Percentiles rank a stretch among this genome's conserved stretches.
These are phyloP conservation scores for Drosophila mercatorum DNA, from an alignment of 2,888 invertebrate species.

Conservation along the genomic window DNA sequence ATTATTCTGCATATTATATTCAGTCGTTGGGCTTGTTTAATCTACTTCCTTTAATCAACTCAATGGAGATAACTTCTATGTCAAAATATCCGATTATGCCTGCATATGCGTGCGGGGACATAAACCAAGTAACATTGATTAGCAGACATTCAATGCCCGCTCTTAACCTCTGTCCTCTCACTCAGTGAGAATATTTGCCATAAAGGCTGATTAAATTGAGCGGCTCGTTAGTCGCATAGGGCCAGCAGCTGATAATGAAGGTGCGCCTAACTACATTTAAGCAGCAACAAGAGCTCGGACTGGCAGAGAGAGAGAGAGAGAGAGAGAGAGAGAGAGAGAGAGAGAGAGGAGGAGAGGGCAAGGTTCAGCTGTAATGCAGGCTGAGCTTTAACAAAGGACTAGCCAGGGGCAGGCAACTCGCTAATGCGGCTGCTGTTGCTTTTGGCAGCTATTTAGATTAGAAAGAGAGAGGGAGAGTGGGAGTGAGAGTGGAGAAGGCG, in stretches of 20 bases:
- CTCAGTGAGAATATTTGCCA: background rate
- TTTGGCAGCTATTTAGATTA: conserved; percentile 10
- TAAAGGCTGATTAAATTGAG: conserved; percentile 55
- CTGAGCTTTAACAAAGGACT: conserved; percentile 41
- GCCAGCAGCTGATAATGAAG: conserved; percentile 28
- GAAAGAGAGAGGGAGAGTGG: background rate
- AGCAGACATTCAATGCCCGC: background rate
- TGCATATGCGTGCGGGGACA: background rate
- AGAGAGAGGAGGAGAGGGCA: background rate
- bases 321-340: background rate
- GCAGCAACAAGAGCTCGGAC: background rate
- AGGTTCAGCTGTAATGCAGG: conserved; percentile 9
- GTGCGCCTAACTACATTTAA: conserved; percentile 35
- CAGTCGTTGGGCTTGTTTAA: background rate
- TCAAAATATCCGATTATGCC: background rate
- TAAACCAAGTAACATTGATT: background rate
- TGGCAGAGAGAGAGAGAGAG: background rate
- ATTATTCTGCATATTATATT: background rate
- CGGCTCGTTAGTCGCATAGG: conserved; percentile 37
- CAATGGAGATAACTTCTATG: background rate
- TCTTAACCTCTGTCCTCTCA: background rate
- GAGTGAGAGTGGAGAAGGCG: background rate
- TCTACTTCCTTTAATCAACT: background rate
- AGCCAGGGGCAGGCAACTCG: conserved; percentile 10
- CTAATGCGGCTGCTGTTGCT: conserved; percentile 14